Evolutionary conservation across 2,888 invertebrate genomes (phyloP).

Genomic region (Vandiemenella viatica): DNA sequence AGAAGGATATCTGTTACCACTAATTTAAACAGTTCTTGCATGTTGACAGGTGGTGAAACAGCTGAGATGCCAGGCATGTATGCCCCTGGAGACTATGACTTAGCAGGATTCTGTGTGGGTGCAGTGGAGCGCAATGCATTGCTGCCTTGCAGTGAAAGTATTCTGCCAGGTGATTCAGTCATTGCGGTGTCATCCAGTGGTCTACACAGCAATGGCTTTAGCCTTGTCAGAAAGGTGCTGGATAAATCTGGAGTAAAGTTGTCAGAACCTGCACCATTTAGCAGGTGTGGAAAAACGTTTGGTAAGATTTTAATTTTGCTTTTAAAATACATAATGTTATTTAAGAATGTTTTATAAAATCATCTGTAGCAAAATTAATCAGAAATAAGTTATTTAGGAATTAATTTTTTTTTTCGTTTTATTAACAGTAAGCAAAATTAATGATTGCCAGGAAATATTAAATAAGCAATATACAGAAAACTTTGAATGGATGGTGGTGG

Average conservation of each 20-base stretch:
- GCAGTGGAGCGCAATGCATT: constrained; percentile 65
- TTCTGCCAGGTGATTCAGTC: constrained; percentile 60
- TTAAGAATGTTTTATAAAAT: too few relatives aligned
- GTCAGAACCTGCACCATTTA: constrained; percentile 54
- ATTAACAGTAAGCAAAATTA: too few relatives aligned
- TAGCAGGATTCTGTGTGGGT: constrained; percentile 93
- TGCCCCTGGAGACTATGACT: constrained; percentile 70
- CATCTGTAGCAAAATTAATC: too few relatives aligned
- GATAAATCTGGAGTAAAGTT: constrained; percentile 47
- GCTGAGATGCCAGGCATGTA: constrained; percentile 97
- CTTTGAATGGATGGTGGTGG: too few relatives aligned
- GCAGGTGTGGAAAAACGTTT: constrained; percentile 47
- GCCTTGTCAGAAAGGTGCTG: constrained; percentile 68
- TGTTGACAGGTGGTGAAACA: constrained; percentile 86
- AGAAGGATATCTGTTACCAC: too few relatives aligned
- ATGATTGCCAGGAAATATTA: too few relatives aligned
- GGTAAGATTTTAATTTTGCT: constrained; percentile 41
- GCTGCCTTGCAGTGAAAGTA: constrained; percentile 50
- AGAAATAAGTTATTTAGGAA: too few relatives aligned
- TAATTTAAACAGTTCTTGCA: too few relatives aligned
- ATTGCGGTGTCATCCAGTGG: constrained; percentile 82
- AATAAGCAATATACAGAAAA: too few relatives aligned
- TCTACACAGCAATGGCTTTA: constrained; percentile 89
- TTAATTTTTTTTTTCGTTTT: too few relatives aligned
- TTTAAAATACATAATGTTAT: too few relatives aligned